These are phyloP conservation scores for Lepeophtheirus salmonis DNA, from an alignment of 1,140 invertebrate genomes.

Conservation along the genomic window DNA sequence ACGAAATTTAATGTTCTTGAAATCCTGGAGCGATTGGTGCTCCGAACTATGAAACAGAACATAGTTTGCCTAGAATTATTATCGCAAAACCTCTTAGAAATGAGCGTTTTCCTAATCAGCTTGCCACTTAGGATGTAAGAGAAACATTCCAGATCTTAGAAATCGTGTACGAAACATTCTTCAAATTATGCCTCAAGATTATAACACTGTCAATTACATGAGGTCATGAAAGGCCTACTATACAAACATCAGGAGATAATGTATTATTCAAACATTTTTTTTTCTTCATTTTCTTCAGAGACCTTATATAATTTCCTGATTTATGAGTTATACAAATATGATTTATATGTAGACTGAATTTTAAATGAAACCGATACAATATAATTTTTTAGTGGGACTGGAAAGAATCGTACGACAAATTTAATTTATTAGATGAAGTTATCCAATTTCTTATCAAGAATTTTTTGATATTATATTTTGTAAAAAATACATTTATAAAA, in stretches of 20 bases:
- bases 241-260: too few relatives aligned
- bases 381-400: conserved; percentile 68
- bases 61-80: conserved; percentile 71
- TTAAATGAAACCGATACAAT: conserved; percentile 67
- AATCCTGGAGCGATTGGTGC: too few relatives aligned
- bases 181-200: conserved; percentile 73
- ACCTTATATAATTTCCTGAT: conserved; percentile 48
- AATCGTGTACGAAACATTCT: conserved; percentile 66
- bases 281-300: conserved; percentile 49
- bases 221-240: conserved; percentile 26
- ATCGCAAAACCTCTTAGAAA: conserved; percentile 27
- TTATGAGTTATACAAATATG: conserved; percentile 81
- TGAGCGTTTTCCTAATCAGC: conserved; percentile 21
- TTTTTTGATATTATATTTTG: too few relatives aligned
- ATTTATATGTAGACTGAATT: conserved; percentile 54
- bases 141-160: conserved; percentile 53
- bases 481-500: too few relatives aligned
- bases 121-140: conserved; percentile 64
- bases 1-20: too few relatives aligned
- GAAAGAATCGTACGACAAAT: too few relatives aligned
- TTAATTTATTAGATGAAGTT: too few relatives aligned
- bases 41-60: conserved; percentile 62
- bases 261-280: too few relatives aligned
- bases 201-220: conserved; percentile 34
- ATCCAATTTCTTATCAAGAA: too few relatives aligned